These are phyloP conservation scores for Junco hyemalis DNA, from an alignment of 2,113 vertebrate species.

Conservation along the genomic window DNA sequence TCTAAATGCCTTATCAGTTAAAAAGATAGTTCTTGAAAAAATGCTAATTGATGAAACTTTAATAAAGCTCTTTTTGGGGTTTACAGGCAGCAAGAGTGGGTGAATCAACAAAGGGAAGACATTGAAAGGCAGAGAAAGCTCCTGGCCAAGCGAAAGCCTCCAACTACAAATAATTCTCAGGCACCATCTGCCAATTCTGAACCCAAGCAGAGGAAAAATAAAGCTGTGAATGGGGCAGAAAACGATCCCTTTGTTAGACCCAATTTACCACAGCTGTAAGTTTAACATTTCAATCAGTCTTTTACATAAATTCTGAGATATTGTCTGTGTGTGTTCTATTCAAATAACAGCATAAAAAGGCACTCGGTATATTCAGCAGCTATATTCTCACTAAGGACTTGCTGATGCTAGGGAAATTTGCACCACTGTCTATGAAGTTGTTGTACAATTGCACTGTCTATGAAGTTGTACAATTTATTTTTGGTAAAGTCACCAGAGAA, in stretches of 20 bases:
- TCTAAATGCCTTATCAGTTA: background rate
- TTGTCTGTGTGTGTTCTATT: conserved; percentile 52
- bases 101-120: conserved; percentile 99
- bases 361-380: conserved; percentile 41
- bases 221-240: conserved; percentile 97
- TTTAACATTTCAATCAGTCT: conserved; percentile 65
- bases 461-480: conserved; percentile 40
- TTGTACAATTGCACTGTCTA: background rate
- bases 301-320: conserved; percentile 64
- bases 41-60: conserved; percentile 37
- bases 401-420: conserved; percentile 55
- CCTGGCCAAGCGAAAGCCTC: conserved; percentile 96
- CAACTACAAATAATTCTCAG: conserved; percentile 92
- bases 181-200: conserved; percentile 93
- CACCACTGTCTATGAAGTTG: conserved; percentile 28
- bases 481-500: conserved; percentile 15
- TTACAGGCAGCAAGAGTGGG: conserved; percentile 93
- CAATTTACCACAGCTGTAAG: conserved; percentile 98
- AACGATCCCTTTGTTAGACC: conserved; percentile 98
- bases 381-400: conserved; percentile 55
- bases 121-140: conserved; percentile 99
- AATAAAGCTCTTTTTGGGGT: conserved; percentile 54
- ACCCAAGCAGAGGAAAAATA: conserved; percentile 99
- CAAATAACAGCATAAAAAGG: conserved; percentile 52
- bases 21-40: background rate